These are phyloP conservation scores for Menura novaehollandiae DNA, from an alignment of 2,113 vertebrate genomes.

Conservation along the genomic window DNA sequence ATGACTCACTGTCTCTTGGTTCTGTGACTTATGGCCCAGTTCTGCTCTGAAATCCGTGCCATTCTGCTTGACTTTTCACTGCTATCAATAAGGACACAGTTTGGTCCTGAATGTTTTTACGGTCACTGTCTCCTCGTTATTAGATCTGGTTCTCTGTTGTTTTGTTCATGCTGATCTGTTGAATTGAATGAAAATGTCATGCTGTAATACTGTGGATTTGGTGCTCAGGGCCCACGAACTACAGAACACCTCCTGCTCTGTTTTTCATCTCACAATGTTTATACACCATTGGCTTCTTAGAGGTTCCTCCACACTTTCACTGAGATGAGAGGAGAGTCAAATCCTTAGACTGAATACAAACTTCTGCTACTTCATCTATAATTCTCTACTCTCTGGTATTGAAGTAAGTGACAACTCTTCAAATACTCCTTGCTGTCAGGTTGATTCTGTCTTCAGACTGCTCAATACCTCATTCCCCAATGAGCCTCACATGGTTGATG, in stretches of 20 bases:
- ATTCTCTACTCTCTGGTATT: not conserved
- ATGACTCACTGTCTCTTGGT: not conserved
- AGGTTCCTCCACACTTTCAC: not conserved
- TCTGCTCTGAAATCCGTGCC: not conserved
- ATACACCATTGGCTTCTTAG: not conserved
- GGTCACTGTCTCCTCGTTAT: not conserved
- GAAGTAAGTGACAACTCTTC: not conserved
- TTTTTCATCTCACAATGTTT: not conserved
- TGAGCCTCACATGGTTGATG: not conserved
- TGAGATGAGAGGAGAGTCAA: constrained; percentile 4
- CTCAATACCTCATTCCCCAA: not conserved
- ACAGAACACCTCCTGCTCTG: not conserved
- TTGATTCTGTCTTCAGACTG: not conserved
- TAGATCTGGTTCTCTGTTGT: not conserved
- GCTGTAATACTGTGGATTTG: not conserved
- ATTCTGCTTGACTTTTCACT: not conserved
- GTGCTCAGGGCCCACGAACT: not conserved
- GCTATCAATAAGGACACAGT: not conserved
- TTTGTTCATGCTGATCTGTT: not conserved
- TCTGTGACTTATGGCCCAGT: not conserved
- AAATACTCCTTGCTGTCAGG: not conserved
- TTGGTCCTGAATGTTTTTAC: not conserved
- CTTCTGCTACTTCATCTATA: not conserved
- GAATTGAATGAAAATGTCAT: not conserved
- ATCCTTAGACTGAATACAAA: not conserved